Base-by-base conservation (phyloP, 2,888 invertebrate genomes). In the Scaptomyza cyrtandrae region DNA sequence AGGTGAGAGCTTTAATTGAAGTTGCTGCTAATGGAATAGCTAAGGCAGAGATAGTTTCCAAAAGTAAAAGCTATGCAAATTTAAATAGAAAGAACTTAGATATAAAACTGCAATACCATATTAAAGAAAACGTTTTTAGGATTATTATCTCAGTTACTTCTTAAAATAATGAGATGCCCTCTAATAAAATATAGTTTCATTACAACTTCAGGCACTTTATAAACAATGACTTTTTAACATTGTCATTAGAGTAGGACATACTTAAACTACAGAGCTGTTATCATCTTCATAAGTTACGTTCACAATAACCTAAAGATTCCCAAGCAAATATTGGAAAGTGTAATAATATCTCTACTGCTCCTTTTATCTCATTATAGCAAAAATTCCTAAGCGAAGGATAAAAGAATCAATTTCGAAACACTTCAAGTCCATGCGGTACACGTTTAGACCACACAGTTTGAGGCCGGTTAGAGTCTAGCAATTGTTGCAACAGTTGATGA, bases 401-500 rank as follows among this genome's bases (percentile, higher is more conserved):
- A 53, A 43, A 66, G 73, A 60, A 57, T 7, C 73, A 63, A 68
- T 73, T 63, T 24, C 24, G 24, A 24, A 24, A 24, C 24, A 24
- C 24, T 24, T 24, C 37, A 59, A 49, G 16, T 31, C 29, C 43
- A 59, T 49, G 73, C 63, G 58, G 58, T 48, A 48, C 39, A n/a
- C 44, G 37, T 16, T 58, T 59, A 50, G 75, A 53, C 35, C 29
- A 16, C 37, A 33, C 50, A 35, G 41, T 46, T 66, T 74, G 53
- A 45, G 61, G 55, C 61, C 59, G 75, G 65, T 75, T 71, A 62
- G 71, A 49, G 39, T 61, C 54, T 35, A 60, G 33, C 41, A 60
- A 33, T 43, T 50, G 16, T 35, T 54, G 73, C 77, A 76, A 77
- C 70, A 70, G 63, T 70, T 72, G 61, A 14, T 43, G 50, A 24